Conservation (phyloP, 2,113 vertebrate species). For the Xenotilapia longispinis region DNA sequence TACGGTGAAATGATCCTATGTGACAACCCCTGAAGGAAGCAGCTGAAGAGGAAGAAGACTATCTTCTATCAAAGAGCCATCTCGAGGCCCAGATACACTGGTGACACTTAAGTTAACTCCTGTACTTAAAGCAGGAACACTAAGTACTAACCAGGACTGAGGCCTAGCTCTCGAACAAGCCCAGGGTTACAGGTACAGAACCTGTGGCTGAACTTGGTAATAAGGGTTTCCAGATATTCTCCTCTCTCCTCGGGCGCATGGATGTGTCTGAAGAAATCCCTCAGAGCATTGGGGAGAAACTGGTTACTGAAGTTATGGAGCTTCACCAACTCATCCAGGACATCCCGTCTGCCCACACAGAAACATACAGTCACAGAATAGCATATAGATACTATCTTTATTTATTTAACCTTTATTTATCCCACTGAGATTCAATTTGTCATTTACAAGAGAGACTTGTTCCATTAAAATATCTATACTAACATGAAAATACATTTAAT, state of each 20-base stretch:
- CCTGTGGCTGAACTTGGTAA: slow-evolving; percentile 97
- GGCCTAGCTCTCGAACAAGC: slow-evolving; percentile 88
- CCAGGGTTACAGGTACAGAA: slow-evolving; percentile 95
- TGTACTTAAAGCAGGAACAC: background rate
- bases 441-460: background rate
- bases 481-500: background rate
- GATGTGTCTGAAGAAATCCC: slow-evolving; percentile 97
- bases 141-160: slow-evolving; percentile 87
- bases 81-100: background rate
- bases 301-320: slow-evolving; percentile 99
- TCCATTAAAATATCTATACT: background rate
- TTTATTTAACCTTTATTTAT: background rate
- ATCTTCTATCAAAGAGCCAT: background rate
- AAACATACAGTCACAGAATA: background rate
- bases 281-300: slow-evolving; percentile 95
- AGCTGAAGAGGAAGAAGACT: background rate
- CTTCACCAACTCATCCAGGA: slow-evolving; percentile 95
- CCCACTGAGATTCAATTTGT: background rate
- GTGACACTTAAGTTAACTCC: background rate
- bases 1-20: background rate
- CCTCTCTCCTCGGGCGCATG: slow-evolving; percentile 97
- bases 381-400: fast-evolving
- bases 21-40: background rate
- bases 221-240: slow-evolving; percentile 98
- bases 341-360: slow-evolving; percentile 79